Base-by-base conservation (phyloP, 2,888 invertebrate genomes). In the Molanna angustata region DNA sequence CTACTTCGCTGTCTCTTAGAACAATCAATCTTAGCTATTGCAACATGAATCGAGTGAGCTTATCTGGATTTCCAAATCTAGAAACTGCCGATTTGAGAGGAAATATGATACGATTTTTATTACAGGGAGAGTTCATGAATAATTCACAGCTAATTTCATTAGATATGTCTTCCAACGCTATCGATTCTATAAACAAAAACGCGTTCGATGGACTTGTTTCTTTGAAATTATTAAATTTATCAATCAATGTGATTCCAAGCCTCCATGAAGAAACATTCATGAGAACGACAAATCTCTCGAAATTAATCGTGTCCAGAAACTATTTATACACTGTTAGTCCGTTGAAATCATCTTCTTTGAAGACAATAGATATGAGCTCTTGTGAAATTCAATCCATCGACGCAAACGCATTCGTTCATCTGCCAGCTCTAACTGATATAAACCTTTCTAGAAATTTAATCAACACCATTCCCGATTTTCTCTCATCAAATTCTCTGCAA, bases 391-490 rank as follows among this genome's bases (percentile, higher is more conserved):
- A 74, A 52, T 61, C 64, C 1, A 74, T 86, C 20, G 76, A 80
- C 35, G 70, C 74, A 61, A 76, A 77, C 55, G 80, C 80, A 2
- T 69, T 86, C 19, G 74, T 76, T 61, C 76, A 80, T 0, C 67
- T 87, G 53, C 79, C 82, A 19, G 79, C 78, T 37, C 67, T 89
- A 11, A 68, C 76, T 31, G 76, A 73, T 57, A 65, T 89, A 52
- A 81, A 84, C 68, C 70, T 89, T 61, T 84, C 84, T 4, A 74
- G 83, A 58, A 90, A 89, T 68, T 71, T 83, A 48, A 68, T 89
- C 37, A 75, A 80, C 3, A 68, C 72, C 27, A 71, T 88, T 48
- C 86, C 88, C 2, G 76, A 76, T 42, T 73, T 76, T 54, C 74
- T 86, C 64, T 73, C 76, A 17, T 84, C 85, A 0, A 74, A 76